These are phyloP conservation scores for Brachionus manjavacas DNA, from an alignment of 1,140 invertebrate genomes.

Conservation along the genomic window DNA sequence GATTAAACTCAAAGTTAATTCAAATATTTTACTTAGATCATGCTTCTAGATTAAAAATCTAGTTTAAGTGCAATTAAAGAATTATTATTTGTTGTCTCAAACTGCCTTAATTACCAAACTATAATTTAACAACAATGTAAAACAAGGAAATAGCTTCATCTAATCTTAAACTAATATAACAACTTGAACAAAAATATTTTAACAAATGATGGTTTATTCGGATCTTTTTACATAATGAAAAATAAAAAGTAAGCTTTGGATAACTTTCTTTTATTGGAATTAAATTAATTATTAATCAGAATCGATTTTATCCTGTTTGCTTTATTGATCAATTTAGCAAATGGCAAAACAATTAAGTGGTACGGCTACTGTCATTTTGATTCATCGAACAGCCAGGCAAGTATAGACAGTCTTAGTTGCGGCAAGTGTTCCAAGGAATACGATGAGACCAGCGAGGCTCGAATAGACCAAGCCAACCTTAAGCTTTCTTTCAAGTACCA, in stretches of 20 bases:
- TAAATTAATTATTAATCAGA: background rate
- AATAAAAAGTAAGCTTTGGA: background rate
- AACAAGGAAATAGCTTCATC: background rate
- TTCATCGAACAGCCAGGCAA: background rate
- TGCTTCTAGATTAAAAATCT: conserved; percentile 30
- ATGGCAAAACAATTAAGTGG: background rate
- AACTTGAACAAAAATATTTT: background rate
- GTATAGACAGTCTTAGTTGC: background rate
- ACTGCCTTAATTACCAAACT: background rate
- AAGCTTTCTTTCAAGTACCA: conserved; percentile 3
- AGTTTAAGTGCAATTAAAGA: background rate
- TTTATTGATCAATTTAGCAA: background rate
- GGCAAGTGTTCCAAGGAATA: background rate
- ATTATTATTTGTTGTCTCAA: background rate
- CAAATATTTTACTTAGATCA: conserved; percentile 28
- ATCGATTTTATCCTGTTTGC: background rate
- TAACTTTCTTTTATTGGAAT: background rate
- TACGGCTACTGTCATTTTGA: conserved; percentile 7
- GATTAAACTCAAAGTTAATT: background rate
- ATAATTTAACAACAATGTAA: conserved; percentile 29
- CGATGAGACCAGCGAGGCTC: background rate
- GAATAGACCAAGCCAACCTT: background rate
- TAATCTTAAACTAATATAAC: background rate
- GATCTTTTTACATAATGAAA: conserved; percentile 17
- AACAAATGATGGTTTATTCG: background rate